Conservation (phyloP, 2,113 vertebrate species). For the Semicossyphus pulcher region DNA sequence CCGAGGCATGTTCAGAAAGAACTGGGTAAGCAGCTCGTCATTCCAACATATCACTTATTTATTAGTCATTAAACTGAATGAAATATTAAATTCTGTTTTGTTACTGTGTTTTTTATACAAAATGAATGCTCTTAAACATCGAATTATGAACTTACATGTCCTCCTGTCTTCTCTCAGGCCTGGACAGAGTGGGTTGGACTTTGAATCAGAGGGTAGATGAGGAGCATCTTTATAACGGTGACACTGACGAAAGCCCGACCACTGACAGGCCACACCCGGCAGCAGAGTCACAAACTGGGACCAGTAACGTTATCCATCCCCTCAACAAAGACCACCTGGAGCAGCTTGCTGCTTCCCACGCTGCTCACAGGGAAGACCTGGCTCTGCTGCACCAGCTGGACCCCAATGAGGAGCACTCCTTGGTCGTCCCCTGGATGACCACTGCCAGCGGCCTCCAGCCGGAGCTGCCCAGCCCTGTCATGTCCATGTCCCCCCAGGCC, state of each 20-base stretch:
- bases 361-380: slow-evolving; percentile 85
- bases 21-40: slow-evolving; percentile 84
- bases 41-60: neutral
- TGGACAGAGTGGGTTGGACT: slow-evolving; percentile 77
- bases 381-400: slow-evolving; percentile 80
- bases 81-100: too few relatives aligned
- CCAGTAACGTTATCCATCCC: slow-evolving; percentile 67
- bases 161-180: slow-evolving; percentile 64
- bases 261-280: slow-evolving; percentile 75
- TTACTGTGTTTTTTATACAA: too few relatives aligned
- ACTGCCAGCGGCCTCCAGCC: slow-evolving; percentile 80
- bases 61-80: too few relatives aligned
- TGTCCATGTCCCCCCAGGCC: slow-evolving; percentile 95
- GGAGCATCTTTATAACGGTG: slow-evolving; percentile 77
- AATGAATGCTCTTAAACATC: too few relatives aligned
- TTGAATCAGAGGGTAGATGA: slow-evolving; percentile 52
- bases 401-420: slow-evolving; percentile 82
- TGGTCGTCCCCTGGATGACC: slow-evolving; percentile 89
- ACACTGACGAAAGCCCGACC: slow-evolving; percentile 80
- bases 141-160: too few relatives aligned
- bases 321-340: slow-evolving; percentile 68
- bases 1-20: slow-evolving; percentile 93
- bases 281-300: slow-evolving; percentile 33
- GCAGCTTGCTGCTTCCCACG: slow-evolving; percentile 78
- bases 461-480: slow-evolving; percentile 85